Evolutionary conservation across 2,113 vertebrate genomes (phyloP), one percentile per base, ranked within the genome.

Genomic region (Condylura cristata): DNA sequence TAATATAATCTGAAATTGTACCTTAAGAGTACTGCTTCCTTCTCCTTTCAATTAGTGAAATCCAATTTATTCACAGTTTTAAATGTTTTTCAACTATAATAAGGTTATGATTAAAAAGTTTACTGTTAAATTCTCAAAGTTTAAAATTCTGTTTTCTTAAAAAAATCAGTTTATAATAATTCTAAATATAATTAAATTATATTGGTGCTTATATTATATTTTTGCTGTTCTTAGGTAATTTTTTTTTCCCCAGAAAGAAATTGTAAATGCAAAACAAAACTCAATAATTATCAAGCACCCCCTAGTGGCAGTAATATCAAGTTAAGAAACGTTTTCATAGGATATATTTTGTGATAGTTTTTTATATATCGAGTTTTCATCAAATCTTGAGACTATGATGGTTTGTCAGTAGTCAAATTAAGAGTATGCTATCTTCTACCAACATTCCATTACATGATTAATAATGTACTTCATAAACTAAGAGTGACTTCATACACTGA

Each of bases 261-360:
- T 6, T 89, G 34, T 61, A 91, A 95, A 89, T 92, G 82, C 20
- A 75, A n/a, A 3, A 8, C 34, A 79, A 95, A 84, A 93, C n/a
- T 87, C 89, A 63, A 76, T 96, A 63, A 76, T 96, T 96, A 60
- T 79, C 16, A 97, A 32, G 95, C 97, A 80, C 98, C 98, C 97
- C 93, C 98, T 98, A 95, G 98, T 28, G 98, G 97, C 68, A 76
- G 13, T 48, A 34, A 14, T 88, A 84, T 4, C 34, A 74, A 92
- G 76, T 53, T 58, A 75, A 0, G 26, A 81, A 60, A 37, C 34
- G 8, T 5, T 6, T 78, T 86, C 82, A 85, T 10, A 63, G 16
- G 1, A 85, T 22, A 74, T 7, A 14, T 18, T 63, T 90, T 66
- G 71, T 85, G n/a, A 75, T 24, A 88, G 12, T 71, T 90, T 56